phyloP scores from a whole-genome alignment of 2,888 invertebrate species.

The Leptarthrus brevirostris region DNA sequence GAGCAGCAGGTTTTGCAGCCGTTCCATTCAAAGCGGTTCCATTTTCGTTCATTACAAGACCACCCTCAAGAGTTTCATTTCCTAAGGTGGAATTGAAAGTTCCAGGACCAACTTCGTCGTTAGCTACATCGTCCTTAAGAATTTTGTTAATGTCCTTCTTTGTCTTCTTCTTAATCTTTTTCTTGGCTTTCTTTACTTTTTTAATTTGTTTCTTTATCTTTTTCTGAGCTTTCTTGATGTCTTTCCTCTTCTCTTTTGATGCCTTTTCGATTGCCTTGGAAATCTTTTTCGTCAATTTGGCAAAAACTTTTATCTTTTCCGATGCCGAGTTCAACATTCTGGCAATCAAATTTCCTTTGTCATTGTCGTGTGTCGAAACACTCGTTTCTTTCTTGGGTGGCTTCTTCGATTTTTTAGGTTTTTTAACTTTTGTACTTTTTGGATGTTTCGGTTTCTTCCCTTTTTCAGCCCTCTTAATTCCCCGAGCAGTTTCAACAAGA shows the following conservation, averaged over 20 bases:
- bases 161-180: constrained; percentile 27
- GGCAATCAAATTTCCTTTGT: constrained; percentile 28
- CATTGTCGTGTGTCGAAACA: background rate
- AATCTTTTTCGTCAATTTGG: constrained; percentile 47
- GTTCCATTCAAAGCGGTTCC: background rate
- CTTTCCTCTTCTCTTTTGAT: constrained; percentile 22
- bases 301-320: constrained; percentile 45
- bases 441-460: background rate
- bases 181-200: constrained; percentile 22
- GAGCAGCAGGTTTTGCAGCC: background rate
- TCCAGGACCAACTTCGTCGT: background rate
- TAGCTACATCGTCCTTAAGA: background rate
- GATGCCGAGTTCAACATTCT: constrained; percentile 44
- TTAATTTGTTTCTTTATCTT: constrained; percentile 27
- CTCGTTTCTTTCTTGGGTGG: background rate
- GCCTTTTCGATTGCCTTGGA: constrained; percentile 48
- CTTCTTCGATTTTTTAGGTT: background rate
- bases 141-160: constrained; percentile 26
- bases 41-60: background rate
- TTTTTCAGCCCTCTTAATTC: constrained; percentile 3
- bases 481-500: constrained; percentile 33
- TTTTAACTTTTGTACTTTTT: background rate
- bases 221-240: constrained; percentile 24
- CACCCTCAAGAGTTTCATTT: background rate
- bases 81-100: background rate